Base-by-base conservation (phyloP, 2,888 invertebrate species). In the Eristalis arbustorum region DNA sequence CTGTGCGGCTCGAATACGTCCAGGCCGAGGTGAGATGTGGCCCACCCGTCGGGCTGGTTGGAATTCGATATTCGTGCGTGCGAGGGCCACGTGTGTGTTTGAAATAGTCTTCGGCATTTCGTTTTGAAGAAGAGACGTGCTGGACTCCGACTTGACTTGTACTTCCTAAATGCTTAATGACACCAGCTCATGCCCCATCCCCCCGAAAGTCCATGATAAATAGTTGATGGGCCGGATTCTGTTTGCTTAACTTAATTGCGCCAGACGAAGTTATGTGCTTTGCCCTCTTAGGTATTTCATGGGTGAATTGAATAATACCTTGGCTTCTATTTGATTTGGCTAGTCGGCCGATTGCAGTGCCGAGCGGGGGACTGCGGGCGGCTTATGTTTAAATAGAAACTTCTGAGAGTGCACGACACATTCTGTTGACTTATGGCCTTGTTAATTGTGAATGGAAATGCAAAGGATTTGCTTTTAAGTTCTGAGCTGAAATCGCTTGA, bases 211-310 rank as follows among this genome's bases (percentile, higher is more conserved):
- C 22, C 23, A 78, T 64, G 78, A 78, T 76, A 76, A 82, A 72
- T 82, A 37, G 77, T 68, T 77, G 77, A 68, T 64, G 74, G 78
- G 74, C 74, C 69, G 69, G 69, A 62, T 78, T 78, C 69, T 66
- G 83, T 84, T 78, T 69, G 61, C 64, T 49, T 63, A 78, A 78
- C 42, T 78, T 42, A 83, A 83, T 68, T 78, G 63, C 23, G 57
- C 28, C 57, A 28, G 56, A 68, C 10, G 42, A 42, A 78, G 69
- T 57, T 28, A 25, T 2, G 14, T 25, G 6, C 23, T 23, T 10
- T 18, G 13, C 3, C 25, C 57, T 13, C 25, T 22, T 8, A 59
- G 57, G n/a, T 14, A 11, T 59, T 59, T 59, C 11, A 31, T 13
- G 28, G 37, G 40, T 61, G 75, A 61, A 61, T 62, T 42, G 61